Base-by-base conservation (phyloP, 1,140 invertebrate species). In the Myzus persicae region DNA sequence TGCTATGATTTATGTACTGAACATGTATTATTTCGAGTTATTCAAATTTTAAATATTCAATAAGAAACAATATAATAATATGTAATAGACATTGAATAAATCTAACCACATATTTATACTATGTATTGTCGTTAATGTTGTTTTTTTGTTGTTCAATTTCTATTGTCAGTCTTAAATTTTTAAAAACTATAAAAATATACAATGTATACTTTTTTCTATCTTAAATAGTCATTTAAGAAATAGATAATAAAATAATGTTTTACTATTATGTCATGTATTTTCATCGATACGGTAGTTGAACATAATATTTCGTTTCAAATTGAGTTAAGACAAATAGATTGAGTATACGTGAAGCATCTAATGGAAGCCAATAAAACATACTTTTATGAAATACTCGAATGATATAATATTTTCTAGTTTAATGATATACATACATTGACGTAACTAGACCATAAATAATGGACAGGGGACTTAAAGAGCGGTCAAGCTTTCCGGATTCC, bases 321-420 rank as follows among this genome's bases (percentile, higher is more conserved):
- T 31, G 11, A 18, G 40, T 87, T 44, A 40, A 40, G 36, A 84
- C 40, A 85, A 44, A 18, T 42, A 87, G n/a, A 44, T 87, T 87
- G 11, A 26, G 18, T 87, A n/a, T 87, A 87, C 42, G 11, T 42
- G 84, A 44, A 87, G 40, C 42, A 42, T 87, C 84, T 87, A 87
- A 87, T 46, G 31, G 42, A 44, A 87, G 42, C 18, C 24, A 42
- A 87, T 87, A 46, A 87, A 87, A 31, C 84, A 42, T 87, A 46
- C 42, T 87, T 44, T 42, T n/a, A 44, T n/a, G 31, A 42, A 87
- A 87, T 42, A 42, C 40, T 44, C 5, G 4, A 44, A 42, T n/a
- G 31, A n/a, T 87, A 85, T 87, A n/a, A 87, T 87, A 87, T 87
- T 87, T 87, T 87, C 42, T 87, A 44, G 11, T 44, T 87, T 31